Evolutionary conservation across 2,797 vertebrate genomes (phyloP).

Genomic region (Chelmon rostratus): DNA sequence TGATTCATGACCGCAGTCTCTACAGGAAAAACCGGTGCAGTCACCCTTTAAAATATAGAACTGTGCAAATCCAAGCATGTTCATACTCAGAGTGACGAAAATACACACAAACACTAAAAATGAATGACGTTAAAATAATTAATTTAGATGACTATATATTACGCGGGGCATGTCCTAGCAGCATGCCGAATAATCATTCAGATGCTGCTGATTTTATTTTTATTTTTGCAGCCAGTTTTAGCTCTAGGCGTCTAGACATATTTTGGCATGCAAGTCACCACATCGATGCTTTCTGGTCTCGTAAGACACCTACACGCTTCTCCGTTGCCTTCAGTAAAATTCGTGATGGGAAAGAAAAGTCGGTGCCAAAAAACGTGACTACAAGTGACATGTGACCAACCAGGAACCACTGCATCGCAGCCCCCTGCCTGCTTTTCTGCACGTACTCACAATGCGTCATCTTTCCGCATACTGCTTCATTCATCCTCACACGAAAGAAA

Average conservation of each 20-base stretch:
- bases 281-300: not conserved
- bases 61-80: not conserved
- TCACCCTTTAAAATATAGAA: not conserved
- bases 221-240: not conserved
- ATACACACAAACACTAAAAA: not conserved
- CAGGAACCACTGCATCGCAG: conserved; percentile 54
- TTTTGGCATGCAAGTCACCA: not conserved
- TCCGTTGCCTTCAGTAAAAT: not conserved
- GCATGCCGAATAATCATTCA: not conserved
- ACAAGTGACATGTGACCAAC: conserved; percentile 57
- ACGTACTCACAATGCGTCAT: conserved; percentile 84
- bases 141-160: not conserved
- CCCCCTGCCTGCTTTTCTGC: conserved; percentile 74
- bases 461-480: conserved; percentile 27
- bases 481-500: not conserved
- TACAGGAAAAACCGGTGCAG: not conserved
- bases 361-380: conserved; percentile 58
- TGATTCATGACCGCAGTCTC: conserved; percentile 19
- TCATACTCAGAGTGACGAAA: not conserved
- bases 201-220: not conserved
- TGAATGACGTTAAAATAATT: not conserved
- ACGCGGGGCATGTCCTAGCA: too few species aligned
- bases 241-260: not conserved
- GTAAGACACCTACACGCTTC: not conserved
- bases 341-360: not conserved